Conservation (phyloP, 2,797 vertebrate species). For the Protonibea diacanthus region DNA sequence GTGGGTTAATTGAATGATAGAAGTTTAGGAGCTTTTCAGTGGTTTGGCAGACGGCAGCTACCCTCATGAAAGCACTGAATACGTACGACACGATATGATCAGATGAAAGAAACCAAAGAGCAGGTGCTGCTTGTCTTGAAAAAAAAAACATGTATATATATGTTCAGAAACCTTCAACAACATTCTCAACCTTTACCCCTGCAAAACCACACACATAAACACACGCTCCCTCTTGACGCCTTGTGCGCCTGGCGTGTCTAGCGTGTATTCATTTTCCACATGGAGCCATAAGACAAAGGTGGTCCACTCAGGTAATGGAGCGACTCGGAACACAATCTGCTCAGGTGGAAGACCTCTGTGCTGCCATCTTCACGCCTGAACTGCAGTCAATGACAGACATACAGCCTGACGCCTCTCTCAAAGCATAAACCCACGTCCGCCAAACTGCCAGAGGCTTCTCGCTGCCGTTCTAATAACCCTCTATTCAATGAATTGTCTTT, state of each 20-base stretch:
- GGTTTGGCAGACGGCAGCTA: neutral
- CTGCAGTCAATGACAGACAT: slow-evolving; percentile 73
- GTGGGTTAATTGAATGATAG: slow-evolving; percentile 20
- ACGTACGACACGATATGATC: slow-evolving; percentile 23
- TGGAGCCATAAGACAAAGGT: slow-evolving; percentile 68
- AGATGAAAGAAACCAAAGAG: slow-evolving; percentile 44
- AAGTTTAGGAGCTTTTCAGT: neutral
- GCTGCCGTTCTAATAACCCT: slow-evolving; percentile 60
- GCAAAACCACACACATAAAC: slow-evolving; percentile 17
- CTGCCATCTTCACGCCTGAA: slow-evolving; percentile 71
- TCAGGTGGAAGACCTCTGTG: slow-evolving; percentile 71
- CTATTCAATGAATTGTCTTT: slow-evolving; percentile 55
- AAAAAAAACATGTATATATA: slow-evolving; percentile 7
- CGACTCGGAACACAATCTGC: slow-evolving; percentile 47
- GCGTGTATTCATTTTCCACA: slow-evolving; percentile 70
- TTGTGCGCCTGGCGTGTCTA: slow-evolving; percentile 51
- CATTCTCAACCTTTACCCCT: neutral
- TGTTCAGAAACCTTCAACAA: slow-evolving; percentile 41
- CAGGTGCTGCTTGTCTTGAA: slow-evolving; percentile 70
- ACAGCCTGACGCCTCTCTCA: slow-evolving; percentile 44
- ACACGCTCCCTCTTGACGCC: slow-evolving; percentile 28
- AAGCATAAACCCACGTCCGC: slow-evolving; percentile 39
- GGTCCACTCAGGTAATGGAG: slow-evolving; percentile 73
- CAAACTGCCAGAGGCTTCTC: slow-evolving; percentile 39
- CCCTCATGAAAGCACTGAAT: neutral